Evolutionary conservation across 1,140 invertebrate genomes (phyloP), one percentile per base, ranked within the genome.

Genomic region (Orchestia grillus): DNA sequence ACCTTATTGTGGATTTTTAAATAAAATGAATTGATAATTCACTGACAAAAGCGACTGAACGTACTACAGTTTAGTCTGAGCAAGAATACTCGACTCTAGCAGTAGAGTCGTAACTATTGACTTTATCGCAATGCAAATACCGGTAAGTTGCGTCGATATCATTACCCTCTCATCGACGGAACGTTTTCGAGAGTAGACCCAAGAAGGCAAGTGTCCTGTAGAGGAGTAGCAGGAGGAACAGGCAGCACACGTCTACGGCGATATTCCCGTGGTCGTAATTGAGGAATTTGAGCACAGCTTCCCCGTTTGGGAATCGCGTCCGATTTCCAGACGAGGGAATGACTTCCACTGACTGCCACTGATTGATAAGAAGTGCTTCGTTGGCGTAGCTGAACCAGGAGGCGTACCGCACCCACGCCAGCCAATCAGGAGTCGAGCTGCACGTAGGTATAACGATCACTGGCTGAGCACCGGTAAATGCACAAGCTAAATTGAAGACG

Each of bases 131-230:
- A 77, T 77, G 1, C 36, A 3, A 77, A 77, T 77, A 36, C 11
- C 28, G 28, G 3, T 77, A 77, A 23, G 11, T 77, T 77, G 28
- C 11, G 62, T 3, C 28, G 36, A 77, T 15, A 8, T 53, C 47
- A 6, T 8, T 53, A 53, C 87, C 15, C 88, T 90, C 42, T 88
- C 44, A 91, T 96, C 90, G 47, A 45, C 96, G 87, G n/a, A 90
- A 96, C n/a, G 96, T 96, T 96, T 96, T 96, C 15, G 96, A 88
- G 16, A 91, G 87, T 19, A 96, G 87, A 0, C 98, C 97, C 0
- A 99, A 97, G 97, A 98, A 99, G 0, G 99, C 98, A 8, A 98
- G 97, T 0, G 98, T 97, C 96, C 99, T 97, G 97, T 99, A 99
- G 0, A 97, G 98, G n/a, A 99, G 97, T 96, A 99, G 98, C 0